A percentile compares a stretch with the other conserved stretches of the same genome.
Evolutionary conservation across 2,888 invertebrate species (phyloP).

Genomic region (Heterodera filipjevi): DNA sequence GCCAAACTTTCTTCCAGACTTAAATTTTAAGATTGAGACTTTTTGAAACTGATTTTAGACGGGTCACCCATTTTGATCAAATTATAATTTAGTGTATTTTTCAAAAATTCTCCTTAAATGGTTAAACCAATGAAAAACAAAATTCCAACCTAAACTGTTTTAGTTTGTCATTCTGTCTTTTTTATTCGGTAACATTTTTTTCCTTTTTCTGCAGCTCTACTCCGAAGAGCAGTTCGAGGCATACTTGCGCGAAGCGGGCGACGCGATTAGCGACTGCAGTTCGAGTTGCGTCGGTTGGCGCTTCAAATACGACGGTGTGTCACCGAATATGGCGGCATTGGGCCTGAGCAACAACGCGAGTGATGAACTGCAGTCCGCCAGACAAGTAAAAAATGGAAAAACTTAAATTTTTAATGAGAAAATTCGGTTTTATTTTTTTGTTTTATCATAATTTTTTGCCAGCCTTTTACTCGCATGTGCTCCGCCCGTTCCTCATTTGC

Average conservation of each 20-base stretch:
- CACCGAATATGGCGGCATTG: slow-evolving; percentile 37
- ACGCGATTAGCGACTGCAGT: slow-evolving; percentile 31
- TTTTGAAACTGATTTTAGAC: too few relatives aligned
- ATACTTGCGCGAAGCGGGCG: slow-evolving; percentile 38
- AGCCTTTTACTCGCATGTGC: slow-evolving; percentile 55
- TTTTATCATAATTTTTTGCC: slow-evolving; percentile 26
- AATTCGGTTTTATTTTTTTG: slow-evolving; percentile 6
- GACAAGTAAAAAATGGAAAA: slow-evolving; percentile 31
- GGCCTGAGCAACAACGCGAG: neutral
- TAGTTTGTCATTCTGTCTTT: too few relatives aligned
- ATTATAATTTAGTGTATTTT: too few relatives aligned
- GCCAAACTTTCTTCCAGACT: too few relatives aligned
- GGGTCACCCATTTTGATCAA: too few relatives aligned
- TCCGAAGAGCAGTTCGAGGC: slow-evolving; percentile 35
- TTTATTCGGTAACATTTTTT: neutral
- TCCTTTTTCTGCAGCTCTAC: slow-evolving; percentile 28
- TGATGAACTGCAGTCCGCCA: slow-evolving; percentile 30
- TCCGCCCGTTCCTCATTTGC: slow-evolving; percentile 59
- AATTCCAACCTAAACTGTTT: too few relatives aligned
- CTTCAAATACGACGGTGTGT: slow-evolving; percentile 44
- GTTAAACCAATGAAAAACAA: too few relatives aligned
- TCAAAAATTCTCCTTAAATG: too few relatives aligned
- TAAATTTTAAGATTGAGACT: too few relatives aligned
- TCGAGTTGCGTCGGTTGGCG: slow-evolving; percentile 31
- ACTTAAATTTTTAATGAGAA: neutral